Conservation (phyloP, 2,888 invertebrate genomes). For the Abscondita cerata region DNA sequence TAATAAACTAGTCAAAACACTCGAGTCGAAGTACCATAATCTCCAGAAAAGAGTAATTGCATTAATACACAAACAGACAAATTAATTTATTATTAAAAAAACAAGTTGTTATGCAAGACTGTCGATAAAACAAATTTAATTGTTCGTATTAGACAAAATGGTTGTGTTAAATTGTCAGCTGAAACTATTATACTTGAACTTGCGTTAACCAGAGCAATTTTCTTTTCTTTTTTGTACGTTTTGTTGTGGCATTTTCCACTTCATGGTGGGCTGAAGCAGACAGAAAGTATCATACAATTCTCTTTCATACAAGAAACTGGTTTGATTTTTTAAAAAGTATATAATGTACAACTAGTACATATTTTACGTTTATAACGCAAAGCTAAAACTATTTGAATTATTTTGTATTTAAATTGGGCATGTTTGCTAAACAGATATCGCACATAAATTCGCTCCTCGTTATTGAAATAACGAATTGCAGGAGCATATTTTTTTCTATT, state of each 20-base stretch:
- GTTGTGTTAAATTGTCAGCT: conserved; percentile 27
- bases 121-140: background rate
- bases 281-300: conserved; percentile 45
- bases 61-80: too few relatives aligned
- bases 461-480: background rate
- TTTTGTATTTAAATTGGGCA: conserved; percentile 34
- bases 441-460: too few relatives aligned
- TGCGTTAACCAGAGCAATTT: conserved; percentile 46
- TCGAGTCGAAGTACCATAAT: too few relatives aligned
- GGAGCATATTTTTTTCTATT: background rate
- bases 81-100: too few relatives aligned
- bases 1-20: too few relatives aligned
- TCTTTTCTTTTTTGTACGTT: conserved; percentile 43
- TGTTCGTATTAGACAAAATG: background rate
- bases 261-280: conserved; percentile 46
- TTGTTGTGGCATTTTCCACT: conserved; percentile 40
- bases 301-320: conserved; percentile 44
- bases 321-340: conserved; percentile 44
- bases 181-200: conserved; percentile 36
- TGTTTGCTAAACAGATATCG: conserved; percentile 9
- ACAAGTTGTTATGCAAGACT: background rate
- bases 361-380: conserved; percentile 41
- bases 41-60: too few relatives aligned
- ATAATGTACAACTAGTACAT: conserved; percentile 46
- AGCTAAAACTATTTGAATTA: conserved; percentile 25